Conservation (phyloP, 2,113 vertebrate species). For the Burhinus bistriatus region DNA sequence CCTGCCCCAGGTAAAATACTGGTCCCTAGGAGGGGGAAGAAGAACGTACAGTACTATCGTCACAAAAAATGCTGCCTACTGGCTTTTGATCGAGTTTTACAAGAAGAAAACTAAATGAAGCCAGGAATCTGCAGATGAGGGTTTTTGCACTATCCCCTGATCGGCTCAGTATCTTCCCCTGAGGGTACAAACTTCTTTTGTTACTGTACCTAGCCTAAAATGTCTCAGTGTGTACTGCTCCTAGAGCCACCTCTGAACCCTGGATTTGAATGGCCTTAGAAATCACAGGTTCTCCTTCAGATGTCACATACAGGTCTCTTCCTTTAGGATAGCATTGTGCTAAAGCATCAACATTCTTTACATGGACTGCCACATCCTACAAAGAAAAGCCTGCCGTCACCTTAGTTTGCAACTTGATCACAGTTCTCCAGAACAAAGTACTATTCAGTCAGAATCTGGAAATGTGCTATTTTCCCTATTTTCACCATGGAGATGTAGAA, state of each 20-base stretch:
- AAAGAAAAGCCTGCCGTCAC: neutral
- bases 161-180: neutral
- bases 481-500: neutral
- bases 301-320: fast-evolving
- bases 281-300: neutral
- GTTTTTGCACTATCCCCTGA: neutral
- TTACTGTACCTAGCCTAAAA: neutral
- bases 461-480: neutral
- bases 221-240: neutral
- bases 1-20: neutral
- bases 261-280: neutral
- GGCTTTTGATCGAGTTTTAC: neutral
- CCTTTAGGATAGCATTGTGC: neutral
- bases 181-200: neutral
- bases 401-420: neutral
- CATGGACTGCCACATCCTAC: neutral
- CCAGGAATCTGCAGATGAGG: neutral
- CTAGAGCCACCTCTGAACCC: neutral
- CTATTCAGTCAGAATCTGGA: neutral
- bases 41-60: neutral
- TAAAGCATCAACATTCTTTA: neutral
- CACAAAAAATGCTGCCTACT: neutral
- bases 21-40: neutral
- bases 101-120: neutral
- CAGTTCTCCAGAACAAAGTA: neutral